Conservation (phyloP, 2,113 vertebrate genomes). For the Phylloscopus whistleri region DNA sequence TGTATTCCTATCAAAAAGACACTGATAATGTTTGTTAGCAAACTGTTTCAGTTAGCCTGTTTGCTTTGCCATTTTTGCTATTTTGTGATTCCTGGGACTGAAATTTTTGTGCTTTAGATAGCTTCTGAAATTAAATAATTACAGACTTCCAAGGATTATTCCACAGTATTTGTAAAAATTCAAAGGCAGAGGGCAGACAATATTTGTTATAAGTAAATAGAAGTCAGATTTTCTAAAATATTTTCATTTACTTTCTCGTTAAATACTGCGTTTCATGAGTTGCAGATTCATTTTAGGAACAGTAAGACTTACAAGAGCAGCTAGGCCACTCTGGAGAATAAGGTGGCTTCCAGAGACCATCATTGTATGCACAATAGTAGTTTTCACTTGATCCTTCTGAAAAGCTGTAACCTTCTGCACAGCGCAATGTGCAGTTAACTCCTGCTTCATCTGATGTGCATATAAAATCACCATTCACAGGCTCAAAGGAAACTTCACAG, state of each 20-base stretch:
- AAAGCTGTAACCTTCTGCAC: conserved; percentile 89
- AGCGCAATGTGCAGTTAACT: conserved; percentile 87
- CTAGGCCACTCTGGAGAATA: conserved; percentile 85
- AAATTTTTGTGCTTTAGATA: background rate
- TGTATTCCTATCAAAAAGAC: background rate
- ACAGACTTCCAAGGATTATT: background rate
- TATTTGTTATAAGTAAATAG: background rate
- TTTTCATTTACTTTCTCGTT: background rate
- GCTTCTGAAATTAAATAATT: background rate
- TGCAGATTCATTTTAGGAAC: background rate
- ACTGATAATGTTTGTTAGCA: background rate
- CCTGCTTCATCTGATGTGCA: conserved; percentile 81
- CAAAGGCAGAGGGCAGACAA: background rate
- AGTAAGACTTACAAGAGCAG: conserved; percentile 85
- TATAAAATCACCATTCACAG: conserved; percentile 86
- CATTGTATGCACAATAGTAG: conserved; percentile 86
- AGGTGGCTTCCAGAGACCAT: conserved; percentile 88
- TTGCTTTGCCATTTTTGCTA: background rate
- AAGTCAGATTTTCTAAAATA: background rate
- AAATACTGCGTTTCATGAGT: background rate
- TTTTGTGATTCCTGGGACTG: background rate
- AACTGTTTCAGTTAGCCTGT: background rate
- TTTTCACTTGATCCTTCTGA: conserved; percentile 85
- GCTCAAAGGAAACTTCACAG: conserved; percentile 87
- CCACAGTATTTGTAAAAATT: background rate